These are phyloP conservation scores for Enteromius afrohamiltoni DNA, from an alignment of 2,797 vertebrate genomes.

Conservation along the genomic window DNA sequence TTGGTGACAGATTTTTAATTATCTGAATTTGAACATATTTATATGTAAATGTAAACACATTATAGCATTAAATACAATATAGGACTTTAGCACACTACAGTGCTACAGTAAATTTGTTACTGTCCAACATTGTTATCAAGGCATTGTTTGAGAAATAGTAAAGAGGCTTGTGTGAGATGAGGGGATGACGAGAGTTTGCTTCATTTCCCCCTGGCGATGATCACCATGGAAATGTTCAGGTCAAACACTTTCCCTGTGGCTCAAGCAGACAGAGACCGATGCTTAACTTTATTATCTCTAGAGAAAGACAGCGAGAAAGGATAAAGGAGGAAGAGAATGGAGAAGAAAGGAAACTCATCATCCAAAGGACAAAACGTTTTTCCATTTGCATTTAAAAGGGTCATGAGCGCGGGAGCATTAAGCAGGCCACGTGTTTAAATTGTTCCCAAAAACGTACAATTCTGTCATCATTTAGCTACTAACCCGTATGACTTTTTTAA, in stretches of 20 bases:
- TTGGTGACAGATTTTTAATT: neutral
- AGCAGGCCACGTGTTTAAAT: conserved; percentile 2
- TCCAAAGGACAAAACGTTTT: conserved; percentile 43
- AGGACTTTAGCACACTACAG: neutral
- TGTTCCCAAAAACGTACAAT: neutral
- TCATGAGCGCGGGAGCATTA: conserved; percentile 8
- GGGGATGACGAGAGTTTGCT: neutral
- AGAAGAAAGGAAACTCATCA: conserved; percentile 48
- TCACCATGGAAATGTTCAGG: conserved; percentile 50
- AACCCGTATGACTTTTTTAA: neutral
- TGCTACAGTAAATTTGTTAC: neutral
- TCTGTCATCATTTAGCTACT: conserved; percentile 2
- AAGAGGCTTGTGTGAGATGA: conserved; percentile 12
- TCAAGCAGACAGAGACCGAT: conserved; percentile 44
- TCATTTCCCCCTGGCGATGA: conserved; percentile 34
- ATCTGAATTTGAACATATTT: neutral
- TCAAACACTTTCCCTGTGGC: conserved; percentile 40
- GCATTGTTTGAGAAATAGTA: conserved; percentile 1
- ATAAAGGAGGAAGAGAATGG: conserved; percentile 21
- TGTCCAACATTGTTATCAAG: conserved; percentile 10
- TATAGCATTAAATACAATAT: neutral
- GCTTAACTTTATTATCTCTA: conserved; percentile 54
- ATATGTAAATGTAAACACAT: neutral
- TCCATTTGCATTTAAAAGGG: conserved; percentile 63
- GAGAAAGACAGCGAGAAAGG: conserved; percentile 35